Base-by-base conservation (phyloP, 2,888 invertebrate genomes). In the Nezara viridula region DNA sequence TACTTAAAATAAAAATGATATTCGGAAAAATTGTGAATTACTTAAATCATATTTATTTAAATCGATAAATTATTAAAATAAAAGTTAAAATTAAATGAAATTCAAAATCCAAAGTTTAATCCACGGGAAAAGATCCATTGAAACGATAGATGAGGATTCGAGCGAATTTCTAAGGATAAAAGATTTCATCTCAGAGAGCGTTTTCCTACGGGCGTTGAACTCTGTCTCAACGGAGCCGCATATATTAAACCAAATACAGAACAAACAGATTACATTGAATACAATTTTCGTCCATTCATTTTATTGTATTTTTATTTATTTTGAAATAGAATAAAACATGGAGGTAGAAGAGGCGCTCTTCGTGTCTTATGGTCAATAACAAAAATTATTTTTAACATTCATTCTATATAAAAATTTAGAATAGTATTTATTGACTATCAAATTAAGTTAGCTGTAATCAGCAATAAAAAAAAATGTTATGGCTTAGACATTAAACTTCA, bases 271-370 rank as follows among this genome's bases (percentile, higher is more conserved):
- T 37, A 73, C 66, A 73, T 37, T 73, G 19, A 73, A 73, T 73
- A 73, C 32, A 73, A 32, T 19, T 73, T 73, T 37, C 19, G 0
- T 73, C 32, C 66, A 37, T 73, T 73, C 37, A 73, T 73, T 60
- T 60, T 60, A 60, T 60, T 60, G 55, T 55, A 55, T 55, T 60
- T 60, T 60, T 60, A 19, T 73, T 73, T 73, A 21, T 37, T 21
- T 32, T 1, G 37, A 73, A 73, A 37, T 16, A 37, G 37, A 73
- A 73, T 73, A 32, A 27, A 27, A 73, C 27, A 37, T 0, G 19
- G 32, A 60, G 32, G 21, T 6, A 73, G 21, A 73, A 21, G 19
- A 32, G 10, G 27, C 12, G 2, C 6, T 14, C 14, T 21, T 16
- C 16, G 14, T 0, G 60, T 16, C 14, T 27, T 27, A 27, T 60